phyloP scores from a whole-genome alignment of 2,888 invertebrate species.

The Hydrotaea cyrtoneurina region DNA sequence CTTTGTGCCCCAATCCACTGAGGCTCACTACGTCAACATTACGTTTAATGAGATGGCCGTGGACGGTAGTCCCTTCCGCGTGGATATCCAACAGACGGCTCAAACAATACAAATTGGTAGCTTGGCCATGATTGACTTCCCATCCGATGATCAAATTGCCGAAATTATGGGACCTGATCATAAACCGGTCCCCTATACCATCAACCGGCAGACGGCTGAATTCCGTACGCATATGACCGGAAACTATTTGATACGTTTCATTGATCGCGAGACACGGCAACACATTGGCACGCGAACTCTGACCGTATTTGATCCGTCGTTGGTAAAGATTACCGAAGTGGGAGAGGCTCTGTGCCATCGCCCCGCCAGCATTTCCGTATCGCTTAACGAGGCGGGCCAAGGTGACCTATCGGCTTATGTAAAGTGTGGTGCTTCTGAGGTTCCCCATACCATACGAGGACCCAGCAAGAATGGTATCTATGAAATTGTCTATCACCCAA shows the following conservation, averaged over 20 bases:
- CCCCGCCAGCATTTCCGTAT: slow-evolving; percentile 90
- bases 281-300: slow-evolving; percentile 85
- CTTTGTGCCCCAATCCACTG: slow-evolving; percentile 93
- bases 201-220: slow-evolving; percentile 85
- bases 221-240: slow-evolving; percentile 90
- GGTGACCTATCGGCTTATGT: slow-evolving; percentile 91
- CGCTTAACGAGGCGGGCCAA: slow-evolving; percentile 90
- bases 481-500: slow-evolving; percentile 94
- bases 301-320: slow-evolving; percentile 90
- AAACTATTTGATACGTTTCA: slow-evolving; percentile 86
- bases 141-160: slow-evolving; percentile 84
- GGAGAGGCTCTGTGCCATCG: slow-evolving; percentile 90
- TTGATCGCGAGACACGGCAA: slow-evolving; percentile 84
- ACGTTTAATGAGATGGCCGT: slow-evolving; percentile 96
- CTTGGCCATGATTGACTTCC: slow-evolving; percentile 84
- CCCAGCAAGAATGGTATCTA: slow-evolving; percentile 87
- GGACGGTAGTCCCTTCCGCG: slow-evolving; percentile 94
- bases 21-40: slow-evolving; percentile 94
- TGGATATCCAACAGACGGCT: slow-evolving; percentile 87
- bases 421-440: slow-evolving; percentile 89
- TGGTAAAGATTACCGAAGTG: slow-evolving; percentile 87
- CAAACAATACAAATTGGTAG: slow-evolving; percentile 87
- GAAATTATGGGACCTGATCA: slow-evolving; percentile 86
- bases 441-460: slow-evolving; percentile 90
- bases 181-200: slow-evolving; percentile 84